phyloP scores from a whole-genome alignment of 2,888 invertebrate genomes.

The Oscheius onirici region DNA sequence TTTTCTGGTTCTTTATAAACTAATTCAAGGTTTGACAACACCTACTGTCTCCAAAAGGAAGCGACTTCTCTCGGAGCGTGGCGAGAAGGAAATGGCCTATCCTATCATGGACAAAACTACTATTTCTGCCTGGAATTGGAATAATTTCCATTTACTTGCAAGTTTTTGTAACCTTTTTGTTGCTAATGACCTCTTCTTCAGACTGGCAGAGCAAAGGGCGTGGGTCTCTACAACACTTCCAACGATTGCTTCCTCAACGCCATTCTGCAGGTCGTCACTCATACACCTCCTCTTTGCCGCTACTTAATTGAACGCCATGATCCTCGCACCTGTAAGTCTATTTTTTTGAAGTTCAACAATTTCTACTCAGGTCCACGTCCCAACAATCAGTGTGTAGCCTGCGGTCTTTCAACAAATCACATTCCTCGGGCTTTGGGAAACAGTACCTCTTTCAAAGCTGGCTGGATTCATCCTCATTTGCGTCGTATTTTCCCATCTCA shows the following conservation, averaged over 20 bases:
- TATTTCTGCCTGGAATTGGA: conserved; percentile 46
- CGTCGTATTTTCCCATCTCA: conserved; percentile 45
- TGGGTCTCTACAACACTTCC: conserved; percentile 52
- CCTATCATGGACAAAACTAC: conserved; percentile 52
- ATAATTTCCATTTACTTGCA: conserved; percentile 37
- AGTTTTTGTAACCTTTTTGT: conserved; percentile 9
- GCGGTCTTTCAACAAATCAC: conserved; percentile 26
- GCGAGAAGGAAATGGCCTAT: conserved; percentile 49
- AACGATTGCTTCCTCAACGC: conserved; percentile 66
- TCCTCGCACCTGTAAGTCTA: conserved; percentile 1
- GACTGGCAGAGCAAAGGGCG: conserved; percentile 32
- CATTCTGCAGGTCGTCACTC: conserved; percentile 60
- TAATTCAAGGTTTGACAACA: not conserved
- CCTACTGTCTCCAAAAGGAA: conserved; percentile 38
- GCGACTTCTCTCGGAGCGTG: conserved; percentile 55
- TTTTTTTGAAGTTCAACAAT: not conserved
- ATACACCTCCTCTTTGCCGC: conserved; percentile 58
- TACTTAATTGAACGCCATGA: conserved; percentile 45
- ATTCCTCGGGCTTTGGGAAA: conserved; percentile 3
- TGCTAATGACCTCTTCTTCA: not conserved
- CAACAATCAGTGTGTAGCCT: conserved; percentile 29
- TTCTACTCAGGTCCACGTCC: conserved; percentile 31
- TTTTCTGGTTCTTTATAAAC: not conserved
- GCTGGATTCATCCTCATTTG: not conserved
- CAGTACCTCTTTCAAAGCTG: not conserved